A percentile compares a stretch with the other conserved stretches of the same genome.
Evolutionary conservation across 2,113 vertebrate genomes (phyloP).

Genomic region (Ariopsis seemanni): DNA sequence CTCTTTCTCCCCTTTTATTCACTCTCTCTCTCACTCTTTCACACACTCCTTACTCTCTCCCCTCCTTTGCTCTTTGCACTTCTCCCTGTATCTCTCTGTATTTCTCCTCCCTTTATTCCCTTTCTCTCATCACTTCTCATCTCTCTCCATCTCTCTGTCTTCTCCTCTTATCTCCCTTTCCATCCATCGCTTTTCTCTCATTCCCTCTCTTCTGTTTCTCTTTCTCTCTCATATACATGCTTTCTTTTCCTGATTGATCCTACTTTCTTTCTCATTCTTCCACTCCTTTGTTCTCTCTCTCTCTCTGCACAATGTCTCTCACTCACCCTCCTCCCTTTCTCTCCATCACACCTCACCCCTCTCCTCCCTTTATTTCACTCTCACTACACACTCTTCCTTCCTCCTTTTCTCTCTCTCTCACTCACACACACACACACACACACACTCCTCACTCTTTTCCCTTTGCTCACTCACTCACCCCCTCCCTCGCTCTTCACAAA

Average conservation of each 20-base stretch:
- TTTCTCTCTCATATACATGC: conserved; percentile 15
- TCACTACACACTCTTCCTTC: conserved; percentile 16
- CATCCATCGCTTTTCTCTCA: not conserved
- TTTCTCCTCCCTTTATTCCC: conserved; percentile 29
- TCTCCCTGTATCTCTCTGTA: not conserved
- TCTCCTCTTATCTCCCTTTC: conserved; percentile 14
- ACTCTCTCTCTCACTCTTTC: conserved; percentile 10
- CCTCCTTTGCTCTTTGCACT: conserved; percentile 20
- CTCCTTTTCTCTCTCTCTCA: not conserved
- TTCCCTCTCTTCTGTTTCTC: not conserved
- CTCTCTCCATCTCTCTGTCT: conserved; percentile 19
- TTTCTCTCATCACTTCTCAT: conserved; percentile 49
- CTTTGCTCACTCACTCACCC: conserved; percentile 28
- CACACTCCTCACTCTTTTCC: conserved; percentile 26
- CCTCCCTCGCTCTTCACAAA: conserved; percentile 68
- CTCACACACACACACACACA: conserved; percentile 18
- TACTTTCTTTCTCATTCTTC: conserved; percentile 14
- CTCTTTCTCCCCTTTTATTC: conserved; percentile 57
- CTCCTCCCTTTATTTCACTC: conserved; percentile 16
- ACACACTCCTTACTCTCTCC: not conserved
- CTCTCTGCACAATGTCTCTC: not conserved
- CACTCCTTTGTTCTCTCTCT: not conserved
- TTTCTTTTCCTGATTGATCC: conserved; percentile 12
- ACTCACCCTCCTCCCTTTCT: not conserved
- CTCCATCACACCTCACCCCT: conserved; percentile 15